Evolutionary conservation across 2,888 invertebrate genomes (phyloP).

Genomic region (Eumerus sabulonum): DNA sequence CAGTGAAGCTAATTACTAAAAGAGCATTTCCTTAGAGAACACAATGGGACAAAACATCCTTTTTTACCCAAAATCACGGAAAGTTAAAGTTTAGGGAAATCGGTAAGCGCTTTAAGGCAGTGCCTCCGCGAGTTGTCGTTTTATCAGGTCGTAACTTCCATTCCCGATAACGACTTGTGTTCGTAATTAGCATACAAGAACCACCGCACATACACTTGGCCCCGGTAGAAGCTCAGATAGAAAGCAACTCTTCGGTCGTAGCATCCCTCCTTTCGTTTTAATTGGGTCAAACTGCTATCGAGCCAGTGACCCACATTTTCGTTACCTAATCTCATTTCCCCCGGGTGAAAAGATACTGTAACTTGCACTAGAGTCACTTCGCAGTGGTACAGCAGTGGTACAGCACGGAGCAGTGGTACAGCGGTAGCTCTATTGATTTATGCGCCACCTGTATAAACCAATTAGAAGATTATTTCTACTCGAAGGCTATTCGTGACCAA

Average conservation of each 20-base stretch:
- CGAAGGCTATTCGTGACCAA: conserved; percentile 51
- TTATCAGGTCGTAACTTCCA: no score
- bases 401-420: not conserved
- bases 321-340: conserved; percentile 30
- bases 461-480: conserved; percentile 58
- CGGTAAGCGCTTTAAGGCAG: no score
- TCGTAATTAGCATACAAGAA: conserved; percentile 36
- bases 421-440: conserved; percentile 53
- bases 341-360: not conserved
- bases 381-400: not conserved
- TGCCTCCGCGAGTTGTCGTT: no score
- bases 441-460: conserved; percentile 63
- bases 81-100: no score
- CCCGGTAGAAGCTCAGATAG: not conserved
- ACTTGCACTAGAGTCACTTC: no score
- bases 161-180: not conserved
- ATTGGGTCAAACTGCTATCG: conserved; percentile 57
- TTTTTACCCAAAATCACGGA: no score
- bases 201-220: not conserved
- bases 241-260: not conserved
- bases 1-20: no score
- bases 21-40: no score
- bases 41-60: no score
- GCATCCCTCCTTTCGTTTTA: conserved; percentile 33
- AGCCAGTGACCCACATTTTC: conserved; percentile 42